Conservation (phyloP, 2,113 vertebrate genomes). For the Xenotilapia caudafasciata region DNA sequence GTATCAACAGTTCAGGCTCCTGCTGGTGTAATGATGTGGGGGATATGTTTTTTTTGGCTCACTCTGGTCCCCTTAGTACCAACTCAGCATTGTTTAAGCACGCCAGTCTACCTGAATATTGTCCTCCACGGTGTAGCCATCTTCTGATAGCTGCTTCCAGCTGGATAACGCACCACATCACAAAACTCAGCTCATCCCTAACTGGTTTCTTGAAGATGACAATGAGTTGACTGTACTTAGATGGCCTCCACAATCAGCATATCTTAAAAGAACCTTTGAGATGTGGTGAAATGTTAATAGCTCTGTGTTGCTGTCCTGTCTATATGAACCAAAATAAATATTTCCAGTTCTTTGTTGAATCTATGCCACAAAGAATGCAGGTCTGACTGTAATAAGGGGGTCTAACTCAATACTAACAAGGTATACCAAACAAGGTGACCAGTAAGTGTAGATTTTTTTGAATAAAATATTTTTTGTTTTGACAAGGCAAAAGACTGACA, state of each 20-base stretch:
- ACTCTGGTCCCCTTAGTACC: neutral
- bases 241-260: neutral
- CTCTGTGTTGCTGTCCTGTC: neutral
- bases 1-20: neutral
- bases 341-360: neutral
- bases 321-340: neutral
- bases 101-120: neutral
- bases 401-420: neutral
- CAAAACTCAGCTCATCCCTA: neutral
- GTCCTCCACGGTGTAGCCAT: neutral
- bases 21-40: neutral
- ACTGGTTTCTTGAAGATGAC: neutral
- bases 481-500: neutral
- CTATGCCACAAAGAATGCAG: neutral
- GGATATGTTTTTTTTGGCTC: neutral
- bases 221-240: neutral
- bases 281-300: neutral
- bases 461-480: neutral
- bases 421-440: neutral
- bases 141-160: neutral
- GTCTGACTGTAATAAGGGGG: neutral
- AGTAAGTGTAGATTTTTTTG: neutral
- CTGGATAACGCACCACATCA: neutral
- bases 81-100: neutral
- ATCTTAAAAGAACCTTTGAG: neutral